Conservation (phyloP, 1,140 invertebrate species). For the Berghia stephanieae region DNA sequence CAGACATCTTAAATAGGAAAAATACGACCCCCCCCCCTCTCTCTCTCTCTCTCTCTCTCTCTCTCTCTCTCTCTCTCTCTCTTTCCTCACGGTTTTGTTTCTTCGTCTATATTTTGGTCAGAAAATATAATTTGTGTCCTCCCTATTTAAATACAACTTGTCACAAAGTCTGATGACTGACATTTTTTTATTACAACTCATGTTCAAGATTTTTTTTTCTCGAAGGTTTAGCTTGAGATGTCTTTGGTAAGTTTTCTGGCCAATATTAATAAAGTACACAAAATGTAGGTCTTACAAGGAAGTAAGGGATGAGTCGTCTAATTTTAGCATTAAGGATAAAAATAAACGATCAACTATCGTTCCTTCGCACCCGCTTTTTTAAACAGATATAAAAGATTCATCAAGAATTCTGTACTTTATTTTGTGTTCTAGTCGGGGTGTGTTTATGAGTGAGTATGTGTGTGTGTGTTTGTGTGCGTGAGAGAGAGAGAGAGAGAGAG, state of each 20-base stretch:
- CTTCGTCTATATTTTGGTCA: not conserved
- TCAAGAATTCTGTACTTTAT: not conserved
- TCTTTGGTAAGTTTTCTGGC: too few species aligned
- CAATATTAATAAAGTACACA: too few species aligned
- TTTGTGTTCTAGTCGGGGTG: not conserved
- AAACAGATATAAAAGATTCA: too few species aligned
- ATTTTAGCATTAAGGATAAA: too few species aligned
- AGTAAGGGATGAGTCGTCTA: too few species aligned
- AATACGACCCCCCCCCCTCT: not conserved
- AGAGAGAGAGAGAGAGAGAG: not conserved
- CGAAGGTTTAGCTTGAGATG: not conserved
- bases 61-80: slow-evolving; percentile 1
- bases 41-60: not conserved
- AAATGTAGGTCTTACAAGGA: too few species aligned
- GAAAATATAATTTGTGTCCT: too few species aligned
- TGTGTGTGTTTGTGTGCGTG: not conserved
- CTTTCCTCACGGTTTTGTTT: not conserved
- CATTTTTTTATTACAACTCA: not conserved
- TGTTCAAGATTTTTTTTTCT: not conserved
- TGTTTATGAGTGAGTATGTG: not conserved
- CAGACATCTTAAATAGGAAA: not conserved
- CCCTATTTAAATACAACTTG: too few species aligned
- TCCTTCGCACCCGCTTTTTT: too few species aligned
- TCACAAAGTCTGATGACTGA: too few species aligned
- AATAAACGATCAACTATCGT: too few species aligned